Evolutionary conservation across 1,140 invertebrate species (phyloP), one percentile per base, ranked within the genome.

Genomic region (Chlorops oryzae): DNA sequence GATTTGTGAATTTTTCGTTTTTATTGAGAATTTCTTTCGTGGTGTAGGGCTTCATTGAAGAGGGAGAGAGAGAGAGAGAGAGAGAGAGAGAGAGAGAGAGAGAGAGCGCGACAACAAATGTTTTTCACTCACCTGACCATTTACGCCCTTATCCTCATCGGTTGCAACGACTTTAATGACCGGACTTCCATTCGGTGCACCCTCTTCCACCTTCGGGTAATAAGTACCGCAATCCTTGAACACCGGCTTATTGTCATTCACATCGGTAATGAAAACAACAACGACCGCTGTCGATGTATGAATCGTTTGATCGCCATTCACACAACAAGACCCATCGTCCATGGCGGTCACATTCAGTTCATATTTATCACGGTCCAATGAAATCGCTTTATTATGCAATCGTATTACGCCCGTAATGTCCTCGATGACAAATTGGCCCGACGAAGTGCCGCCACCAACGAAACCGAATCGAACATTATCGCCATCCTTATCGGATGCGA

Each of bases 281-380:
- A 96, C 92, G 0, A 96, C 89, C n/a, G 92, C 92, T 0, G 92
- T 95, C 18, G 87, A 90, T 0, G 91, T 95, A 62, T 96, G 92
- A 51, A 90, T 88, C 0, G 86, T 91, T 0, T 80, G 74, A 44
- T 86, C 85, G 0, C 91, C 91, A 55, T 91, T 88, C 2, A 84
- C 83, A 65, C 92, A 96, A 68, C 92, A 96, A 3, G 88, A 86
- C 1, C 92, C 92, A 69, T 96, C 92, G 66, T 96, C 92, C 74
- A 91, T 84, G 4, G 92, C 92, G 0, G 92, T 95, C 0, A 96
- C 91, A 70, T 96, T 95, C 38, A 96, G 67, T 70, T 95, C 92
- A 64, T 96, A 96, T 68, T 94, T 94, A 59, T 89, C 88, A 39
- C 85, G 78, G 63, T 93, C 90, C 49, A 95, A 69, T 1, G 85